These are phyloP conservation scores for Epicauta chinensis DNA, from an alignment of 1,140 invertebrate genomes.

Conservation along the genomic window DNA sequence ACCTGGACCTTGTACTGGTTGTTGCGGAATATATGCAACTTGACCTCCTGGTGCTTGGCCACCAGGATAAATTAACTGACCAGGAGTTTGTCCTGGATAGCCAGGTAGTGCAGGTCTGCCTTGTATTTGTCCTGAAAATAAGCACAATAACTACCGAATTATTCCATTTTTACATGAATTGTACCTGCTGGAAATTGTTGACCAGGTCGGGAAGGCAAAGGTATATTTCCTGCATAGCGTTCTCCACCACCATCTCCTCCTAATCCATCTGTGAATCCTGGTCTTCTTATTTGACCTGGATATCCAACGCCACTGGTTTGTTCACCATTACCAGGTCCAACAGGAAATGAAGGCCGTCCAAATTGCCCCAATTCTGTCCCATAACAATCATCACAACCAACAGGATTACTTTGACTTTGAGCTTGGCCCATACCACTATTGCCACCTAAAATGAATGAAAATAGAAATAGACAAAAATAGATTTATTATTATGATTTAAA, in stretches of 20 bases:
- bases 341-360: not conserved
- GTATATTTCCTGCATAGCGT: no score
- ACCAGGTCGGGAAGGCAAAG: conserved; percentile 4
- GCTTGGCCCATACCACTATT: conserved; percentile 71
- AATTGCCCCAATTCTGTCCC: conserved; percentile 6
- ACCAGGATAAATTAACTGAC: conserved; percentile 2
- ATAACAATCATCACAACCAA: conserved; percentile 37
- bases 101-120: not conserved
- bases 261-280: conserved; percentile 4
- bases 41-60: not conserved
- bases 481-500: conserved; percentile 1
- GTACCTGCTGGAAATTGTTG: not conserved
- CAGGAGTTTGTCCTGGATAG: not conserved
- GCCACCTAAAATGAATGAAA: conserved; percentile 25
- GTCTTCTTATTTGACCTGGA: conserved; percentile 13
- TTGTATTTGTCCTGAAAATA: not conserved
- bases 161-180: no score
- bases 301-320: conserved; percentile 2
- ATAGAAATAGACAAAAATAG: no score
- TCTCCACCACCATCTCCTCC: conserved; percentile 2
- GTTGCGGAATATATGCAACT: not conserved
- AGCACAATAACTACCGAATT: no score
- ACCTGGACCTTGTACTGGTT: not conserved
- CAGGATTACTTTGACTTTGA: conserved; percentile 56
- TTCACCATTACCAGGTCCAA: not conserved